Conservation (phyloP, 2,113 vertebrate genomes). For the Thymallus thymallus region DNA sequence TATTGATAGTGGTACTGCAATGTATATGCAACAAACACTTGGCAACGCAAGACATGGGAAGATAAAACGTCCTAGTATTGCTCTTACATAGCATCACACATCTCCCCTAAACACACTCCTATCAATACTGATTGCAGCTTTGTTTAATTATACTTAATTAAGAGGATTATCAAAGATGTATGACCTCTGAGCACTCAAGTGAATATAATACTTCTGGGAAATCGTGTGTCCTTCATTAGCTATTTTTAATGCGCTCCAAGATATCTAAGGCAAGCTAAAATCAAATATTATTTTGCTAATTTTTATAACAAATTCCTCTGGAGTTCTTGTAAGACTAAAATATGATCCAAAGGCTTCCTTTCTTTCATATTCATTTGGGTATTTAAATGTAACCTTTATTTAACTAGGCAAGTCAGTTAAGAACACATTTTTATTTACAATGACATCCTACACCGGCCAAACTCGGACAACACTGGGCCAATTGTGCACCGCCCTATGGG, state of each 20-base stretch:
- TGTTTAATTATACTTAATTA: not conserved
- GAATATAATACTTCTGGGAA: slow-evolving; percentile 2
- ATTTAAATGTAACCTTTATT: not conserved
- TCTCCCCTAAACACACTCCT: not conserved
- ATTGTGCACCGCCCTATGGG: too few species aligned
- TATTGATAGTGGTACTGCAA: not conserved
- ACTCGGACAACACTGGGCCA: too few species aligned
- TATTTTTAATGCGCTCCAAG: not conserved
- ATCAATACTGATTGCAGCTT: not conserved
- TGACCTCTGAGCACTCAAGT: not conserved
- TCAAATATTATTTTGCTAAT: not conserved
- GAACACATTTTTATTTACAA: too few species aligned
- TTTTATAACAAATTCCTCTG: not conserved
- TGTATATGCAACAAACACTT: too few species aligned
- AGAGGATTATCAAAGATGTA: not conserved
- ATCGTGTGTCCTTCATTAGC: not conserved
- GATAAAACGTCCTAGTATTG: not conserved
- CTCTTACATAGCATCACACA: not conserved
- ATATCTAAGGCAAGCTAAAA: not conserved
- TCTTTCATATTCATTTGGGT: not conserved
- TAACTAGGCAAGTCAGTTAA: too few species aligned
- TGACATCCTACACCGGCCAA: too few species aligned
- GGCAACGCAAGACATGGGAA: too few species aligned
- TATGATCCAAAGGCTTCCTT: too few species aligned
- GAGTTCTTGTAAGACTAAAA: too few species aligned